A percentile compares a stretch with the other conserved stretches of the same genome.
Conservation (phyloP, 2,113 vertebrate species). For the Pitta sordida region DNA sequence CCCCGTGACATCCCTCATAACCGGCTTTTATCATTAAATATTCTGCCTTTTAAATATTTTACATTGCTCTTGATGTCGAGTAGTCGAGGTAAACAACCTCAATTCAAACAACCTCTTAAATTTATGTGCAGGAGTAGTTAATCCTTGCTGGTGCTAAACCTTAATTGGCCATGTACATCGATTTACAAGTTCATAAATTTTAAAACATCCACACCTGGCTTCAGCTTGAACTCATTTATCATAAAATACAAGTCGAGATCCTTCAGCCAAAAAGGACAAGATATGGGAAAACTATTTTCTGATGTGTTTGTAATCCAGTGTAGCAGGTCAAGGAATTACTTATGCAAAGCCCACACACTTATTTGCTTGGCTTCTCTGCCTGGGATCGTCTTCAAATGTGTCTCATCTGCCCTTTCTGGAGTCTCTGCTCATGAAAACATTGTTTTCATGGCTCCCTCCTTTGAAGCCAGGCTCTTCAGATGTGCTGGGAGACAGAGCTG, state of each 20-base stretch:
- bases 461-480: conserved; percentile 9
- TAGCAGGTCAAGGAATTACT: conserved; percentile 1
- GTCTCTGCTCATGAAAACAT: conserved; percentile 13
- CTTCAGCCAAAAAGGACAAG: conserved; percentile 7
- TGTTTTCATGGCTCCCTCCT: conserved; percentile 6
- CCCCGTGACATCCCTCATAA: background rate
- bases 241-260: conserved; percentile 26
- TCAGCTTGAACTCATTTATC: conserved; percentile 35
- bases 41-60: conserved; percentile 39
- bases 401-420: conserved; percentile 9
- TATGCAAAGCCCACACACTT: background rate
- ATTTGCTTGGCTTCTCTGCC: background rate
- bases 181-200: conserved; percentile 66
- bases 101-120: conserved; percentile 15
- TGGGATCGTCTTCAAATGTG: background rate
- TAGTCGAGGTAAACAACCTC: conserved; percentile 37
- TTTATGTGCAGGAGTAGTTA: background rate
- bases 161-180: conserved; percentile 23
- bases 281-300: background rate
- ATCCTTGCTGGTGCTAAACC: conserved; percentile 22
- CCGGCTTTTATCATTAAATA: conserved; percentile 41
- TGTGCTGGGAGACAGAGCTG: conserved; percentile 50
- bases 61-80: background rate
- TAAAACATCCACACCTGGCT: conserved; percentile 45
- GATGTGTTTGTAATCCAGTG: background rate